Evolutionary conservation across 1,140 invertebrate species (phyloP).

Genomic region (Alviniconcha marisindica): DNA sequence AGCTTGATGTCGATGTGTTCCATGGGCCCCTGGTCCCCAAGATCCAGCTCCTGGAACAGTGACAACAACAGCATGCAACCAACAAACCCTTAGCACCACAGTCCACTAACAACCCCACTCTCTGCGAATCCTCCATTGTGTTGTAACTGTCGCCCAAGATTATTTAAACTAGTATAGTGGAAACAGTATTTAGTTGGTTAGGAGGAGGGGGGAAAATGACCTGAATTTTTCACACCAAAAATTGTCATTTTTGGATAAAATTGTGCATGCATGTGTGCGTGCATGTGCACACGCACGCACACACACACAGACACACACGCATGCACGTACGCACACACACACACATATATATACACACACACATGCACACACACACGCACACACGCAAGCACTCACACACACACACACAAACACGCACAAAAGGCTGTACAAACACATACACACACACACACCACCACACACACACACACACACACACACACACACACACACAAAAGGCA

Average conservation of each 20-base stretch:
- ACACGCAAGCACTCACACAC: background rate
- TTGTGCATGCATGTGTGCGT: background rate
- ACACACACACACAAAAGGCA: background rate
- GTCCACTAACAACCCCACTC: no score
- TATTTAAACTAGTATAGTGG: no score
- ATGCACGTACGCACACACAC: background rate
- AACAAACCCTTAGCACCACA: no score
- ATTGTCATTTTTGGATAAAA: background rate
- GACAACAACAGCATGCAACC: background rate
- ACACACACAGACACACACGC: background rate
- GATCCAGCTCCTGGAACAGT: conserved; percentile 42
- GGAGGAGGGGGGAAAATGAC: no score
- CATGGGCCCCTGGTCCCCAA: conserved; percentile 42
- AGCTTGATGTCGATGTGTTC: conserved; percentile 77
- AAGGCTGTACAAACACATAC: no score
- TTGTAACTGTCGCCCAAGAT: no score
- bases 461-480: background rate
- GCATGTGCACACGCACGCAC: background rate
- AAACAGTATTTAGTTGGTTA: no score
- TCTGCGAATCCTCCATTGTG: no score
- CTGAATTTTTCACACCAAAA: no score
- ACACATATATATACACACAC: background rate
- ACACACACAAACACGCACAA: background rate
- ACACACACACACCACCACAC: no score
- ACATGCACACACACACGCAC: background rate